phyloP scores from a whole-genome alignment of 2,797 vertebrate species.

The Cynodonichthys magdalenae region DNA sequence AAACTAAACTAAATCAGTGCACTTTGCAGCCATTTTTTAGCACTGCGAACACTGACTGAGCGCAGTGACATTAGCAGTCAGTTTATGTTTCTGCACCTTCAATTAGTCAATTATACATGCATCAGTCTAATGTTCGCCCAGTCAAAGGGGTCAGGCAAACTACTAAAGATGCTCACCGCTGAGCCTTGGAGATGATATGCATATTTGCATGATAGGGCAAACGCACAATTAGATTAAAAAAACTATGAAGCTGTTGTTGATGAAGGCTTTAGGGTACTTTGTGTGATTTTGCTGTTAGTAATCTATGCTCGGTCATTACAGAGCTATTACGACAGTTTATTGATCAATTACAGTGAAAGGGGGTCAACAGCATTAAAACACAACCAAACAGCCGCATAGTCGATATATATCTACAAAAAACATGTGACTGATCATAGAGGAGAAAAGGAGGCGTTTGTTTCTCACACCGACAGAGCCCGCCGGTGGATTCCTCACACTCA shows the following conservation, averaged over 20 bases:
- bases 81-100: slow-evolving; percentile 13
- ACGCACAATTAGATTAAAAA: slow-evolving; percentile 38
- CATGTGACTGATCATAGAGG: slow-evolving; percentile 23
- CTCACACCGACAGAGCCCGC: slow-evolving; percentile 36
- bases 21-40: too few species aligned
- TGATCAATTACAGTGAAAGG: slow-evolving; percentile 53
- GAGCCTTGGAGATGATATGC: slow-evolving; percentile 21
- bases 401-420: background rate
- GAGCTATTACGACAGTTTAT: slow-evolving; percentile 51
- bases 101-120: slow-evolving; percentile 24
- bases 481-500: slow-evolving; percentile 22
- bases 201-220: slow-evolving; percentile 16
- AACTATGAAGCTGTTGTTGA: slow-evolving; percentile 24
- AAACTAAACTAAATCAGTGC: too few species aligned
- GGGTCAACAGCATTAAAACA: slow-evolving; percentile 44
- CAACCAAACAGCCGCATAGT: slow-evolving; percentile 4
- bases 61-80: slow-evolving; percentile 3
- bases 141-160: slow-evolving; percentile 30
- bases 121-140: slow-evolving; percentile 1
- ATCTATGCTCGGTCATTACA: slow-evolving; percentile 44
- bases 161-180: slow-evolving; percentile 11
- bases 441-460: slow-evolving; percentile 61
- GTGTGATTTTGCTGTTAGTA: slow-evolving; percentile 22
- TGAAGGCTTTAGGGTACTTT: slow-evolving; percentile 18
- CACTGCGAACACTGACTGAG: background rate